Conservation (phyloP, 2,113 vertebrate genomes). For the Thinocorus orbignyianus region DNA sequence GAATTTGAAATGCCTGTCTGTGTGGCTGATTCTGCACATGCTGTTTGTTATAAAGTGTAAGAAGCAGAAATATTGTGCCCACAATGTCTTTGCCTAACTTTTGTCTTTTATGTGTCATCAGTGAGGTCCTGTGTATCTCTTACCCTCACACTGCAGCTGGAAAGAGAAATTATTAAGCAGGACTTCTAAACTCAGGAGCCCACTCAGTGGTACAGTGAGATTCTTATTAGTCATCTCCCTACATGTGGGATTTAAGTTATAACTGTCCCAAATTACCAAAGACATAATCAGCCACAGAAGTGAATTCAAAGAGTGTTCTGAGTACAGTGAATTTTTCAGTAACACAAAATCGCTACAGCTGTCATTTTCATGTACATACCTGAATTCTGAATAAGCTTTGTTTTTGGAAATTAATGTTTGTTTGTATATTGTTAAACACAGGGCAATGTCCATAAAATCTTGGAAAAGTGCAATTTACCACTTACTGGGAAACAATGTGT, state of each 20-base stretch:
- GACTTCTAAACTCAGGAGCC: not conserved
- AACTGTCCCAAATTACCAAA: not conserved
- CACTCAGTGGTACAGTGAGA: not conserved
- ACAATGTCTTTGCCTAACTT: not conserved
- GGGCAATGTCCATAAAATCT: constrained; percentile 94
- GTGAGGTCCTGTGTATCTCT: not conserved
- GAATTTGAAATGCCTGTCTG: not conserved
- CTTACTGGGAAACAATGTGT: constrained; percentile 96
- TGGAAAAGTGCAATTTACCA: constrained; percentile 91
- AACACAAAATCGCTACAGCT: not conserved
- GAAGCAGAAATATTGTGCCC: not conserved
- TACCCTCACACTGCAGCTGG: not conserved
- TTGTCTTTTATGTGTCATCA: not conserved
- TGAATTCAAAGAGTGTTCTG: not conserved
- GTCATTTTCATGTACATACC: not conserved
- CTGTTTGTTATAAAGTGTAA: not conserved
- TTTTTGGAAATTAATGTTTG: not conserved
- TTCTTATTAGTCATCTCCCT: not conserved
- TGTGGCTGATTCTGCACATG: not conserved
- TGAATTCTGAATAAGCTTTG: not conserved
- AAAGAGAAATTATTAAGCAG: not conserved
- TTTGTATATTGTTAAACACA: constrained; percentile 66
- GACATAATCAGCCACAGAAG: not conserved
- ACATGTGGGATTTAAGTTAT: not conserved
- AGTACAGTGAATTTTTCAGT: not conserved